These are phyloP conservation scores for Neostethus bicornis DNA, from an alignment of 2,797 vertebrate genomes.

Conservation along the genomic window DNA sequence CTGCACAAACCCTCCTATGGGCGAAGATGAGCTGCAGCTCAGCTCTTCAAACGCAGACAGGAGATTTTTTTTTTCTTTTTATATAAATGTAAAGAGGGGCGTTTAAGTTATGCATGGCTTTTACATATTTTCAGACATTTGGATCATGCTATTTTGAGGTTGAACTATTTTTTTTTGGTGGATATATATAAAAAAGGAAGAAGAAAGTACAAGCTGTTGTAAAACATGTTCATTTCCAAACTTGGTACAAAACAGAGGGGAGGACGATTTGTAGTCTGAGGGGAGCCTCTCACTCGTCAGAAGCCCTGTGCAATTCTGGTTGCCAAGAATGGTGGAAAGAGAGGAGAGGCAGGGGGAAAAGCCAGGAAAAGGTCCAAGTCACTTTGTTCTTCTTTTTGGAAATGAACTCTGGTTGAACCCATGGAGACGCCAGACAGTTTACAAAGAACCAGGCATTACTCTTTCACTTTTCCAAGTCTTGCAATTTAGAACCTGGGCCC, in stretches of 20 bases:
- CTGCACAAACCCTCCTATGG: conserved; percentile 69
- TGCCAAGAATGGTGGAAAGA: conserved; percentile 78
- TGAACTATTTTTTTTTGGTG: conserved; percentile 18
- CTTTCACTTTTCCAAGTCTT: conserved; percentile 71
- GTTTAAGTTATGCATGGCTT: conserved; percentile 41
- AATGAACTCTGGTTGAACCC: conserved; percentile 96
- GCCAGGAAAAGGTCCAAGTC: conserved; percentile 93
- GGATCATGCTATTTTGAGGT: conserved; percentile 25
- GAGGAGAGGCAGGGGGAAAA: conserved; percentile 75
- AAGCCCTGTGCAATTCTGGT: conserved; percentile 61
- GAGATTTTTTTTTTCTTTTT: conserved; percentile 14
- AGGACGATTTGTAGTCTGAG: conserved; percentile 56
- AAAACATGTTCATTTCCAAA: conserved; percentile 70
- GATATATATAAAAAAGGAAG: neutral
- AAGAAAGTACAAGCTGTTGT: conserved; percentile 52
- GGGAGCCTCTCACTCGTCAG: conserved; percentile 61
- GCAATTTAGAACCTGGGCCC: conserved; percentile 72
- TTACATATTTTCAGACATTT: conserved; percentile 41
- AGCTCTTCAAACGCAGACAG: conserved; percentile 57
- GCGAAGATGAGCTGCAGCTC: conserved; percentile 65
- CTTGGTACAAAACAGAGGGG: conserved; percentile 66
- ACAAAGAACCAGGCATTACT: conserved; percentile 76
- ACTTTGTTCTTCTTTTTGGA: conserved; percentile 90
- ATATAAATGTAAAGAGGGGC: neutral
- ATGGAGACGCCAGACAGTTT: conserved; percentile 79